Conservation (phyloP, 2,797 vertebrate species). For the Typhlichthys eigenmanni region DNA sequence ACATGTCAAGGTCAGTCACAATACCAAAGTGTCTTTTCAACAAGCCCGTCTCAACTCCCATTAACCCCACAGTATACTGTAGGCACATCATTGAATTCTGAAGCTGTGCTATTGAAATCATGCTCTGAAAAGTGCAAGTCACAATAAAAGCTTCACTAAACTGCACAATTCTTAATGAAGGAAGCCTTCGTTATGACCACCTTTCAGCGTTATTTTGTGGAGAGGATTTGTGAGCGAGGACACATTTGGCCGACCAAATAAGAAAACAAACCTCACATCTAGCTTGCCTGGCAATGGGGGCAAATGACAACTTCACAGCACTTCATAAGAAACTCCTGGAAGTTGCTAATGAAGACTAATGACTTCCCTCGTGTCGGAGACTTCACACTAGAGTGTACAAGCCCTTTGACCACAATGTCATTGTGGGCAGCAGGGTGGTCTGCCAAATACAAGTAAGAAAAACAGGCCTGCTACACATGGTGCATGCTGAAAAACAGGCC, state of each 20-base stretch:
- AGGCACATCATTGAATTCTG: too few relatives aligned
- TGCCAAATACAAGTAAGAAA: constrained; percentile 11
- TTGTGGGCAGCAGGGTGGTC: constrained; percentile 63
- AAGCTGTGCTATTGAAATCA: too few relatives aligned
- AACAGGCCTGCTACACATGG: constrained; percentile 16
- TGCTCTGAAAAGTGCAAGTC: too few relatives aligned
- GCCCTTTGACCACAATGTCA: constrained; percentile 65
- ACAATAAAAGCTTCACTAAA: too few relatives aligned
- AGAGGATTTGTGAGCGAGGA: constrained; percentile 12
- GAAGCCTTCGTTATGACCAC: too few relatives aligned
- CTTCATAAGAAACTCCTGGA: constrained; percentile 82
- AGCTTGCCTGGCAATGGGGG: constrained; percentile 71
- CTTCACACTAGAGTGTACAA: constrained; percentile 70
- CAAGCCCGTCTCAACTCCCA: too few relatives aligned
- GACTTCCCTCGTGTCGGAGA: constrained; percentile 73
- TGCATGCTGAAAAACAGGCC: constrained; percentile 17
- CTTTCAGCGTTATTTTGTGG: too few relatives aligned
- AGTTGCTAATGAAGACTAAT: constrained; percentile 85
- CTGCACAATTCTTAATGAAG: too few relatives aligned
- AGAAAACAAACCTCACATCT: constrained; percentile 75
- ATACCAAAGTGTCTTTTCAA: background rate
- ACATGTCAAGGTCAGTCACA: constrained; percentile 13
- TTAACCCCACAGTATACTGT: too few relatives aligned
- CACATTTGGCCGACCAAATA: constrained; percentile 76
- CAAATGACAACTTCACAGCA: constrained; percentile 81